Evolutionary conservation across 2,888 invertebrate genomes (phyloP).

Genomic region (Nebria salina): DNA sequence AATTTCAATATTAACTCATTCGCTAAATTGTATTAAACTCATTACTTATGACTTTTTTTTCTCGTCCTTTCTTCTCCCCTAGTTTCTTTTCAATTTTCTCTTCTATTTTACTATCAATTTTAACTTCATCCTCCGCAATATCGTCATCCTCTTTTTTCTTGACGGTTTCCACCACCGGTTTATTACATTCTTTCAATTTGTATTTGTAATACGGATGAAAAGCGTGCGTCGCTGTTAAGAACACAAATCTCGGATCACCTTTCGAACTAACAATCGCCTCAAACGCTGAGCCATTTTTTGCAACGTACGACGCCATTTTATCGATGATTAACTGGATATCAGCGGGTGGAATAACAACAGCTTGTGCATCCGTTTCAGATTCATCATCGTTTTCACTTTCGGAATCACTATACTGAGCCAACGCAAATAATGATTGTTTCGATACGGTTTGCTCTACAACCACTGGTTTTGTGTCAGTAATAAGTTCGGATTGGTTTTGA

Average conservation of each 20-base stretch:
- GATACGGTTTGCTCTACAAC: background rate
- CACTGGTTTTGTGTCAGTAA: slow-evolving; percentile 1
- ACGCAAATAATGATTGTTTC: slow-evolving; percentile 48
- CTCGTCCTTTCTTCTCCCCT: slow-evolving; percentile 52
- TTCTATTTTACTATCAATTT: slow-evolving; percentile 56
- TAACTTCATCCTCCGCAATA: slow-evolving; percentile 40
- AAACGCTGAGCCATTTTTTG: slow-evolving; percentile 93
- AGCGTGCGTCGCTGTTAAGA: slow-evolving; percentile 79
- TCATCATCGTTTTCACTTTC: slow-evolving; percentile 50
- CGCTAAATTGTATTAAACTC: slow-evolving; percentile 20
- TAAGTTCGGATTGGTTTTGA: background rate
- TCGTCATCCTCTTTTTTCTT: slow-evolving; percentile 56
- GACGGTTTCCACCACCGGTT: slow-evolving; percentile 44
- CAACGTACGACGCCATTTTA: slow-evolving; percentile 96
- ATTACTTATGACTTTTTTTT: slow-evolving; percentile 59
- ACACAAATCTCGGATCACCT: slow-evolving; percentile 87
- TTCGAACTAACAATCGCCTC: slow-evolving; percentile 87
- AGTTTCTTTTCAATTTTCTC: slow-evolving; percentile 59
- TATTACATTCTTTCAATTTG: slow-evolving; percentile 64
- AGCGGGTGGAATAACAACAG: slow-evolving; percentile 76
- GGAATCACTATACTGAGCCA: slow-evolving; percentile 56
- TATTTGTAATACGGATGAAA: slow-evolving; percentile 85
- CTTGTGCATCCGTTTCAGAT: slow-evolving; percentile 60
- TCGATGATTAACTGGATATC: slow-evolving; percentile 90
- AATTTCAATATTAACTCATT: slow-evolving; percentile 20